phyloP scores from a whole-genome alignment of 2,113 vertebrate species.

The Chionis minor region DNA sequence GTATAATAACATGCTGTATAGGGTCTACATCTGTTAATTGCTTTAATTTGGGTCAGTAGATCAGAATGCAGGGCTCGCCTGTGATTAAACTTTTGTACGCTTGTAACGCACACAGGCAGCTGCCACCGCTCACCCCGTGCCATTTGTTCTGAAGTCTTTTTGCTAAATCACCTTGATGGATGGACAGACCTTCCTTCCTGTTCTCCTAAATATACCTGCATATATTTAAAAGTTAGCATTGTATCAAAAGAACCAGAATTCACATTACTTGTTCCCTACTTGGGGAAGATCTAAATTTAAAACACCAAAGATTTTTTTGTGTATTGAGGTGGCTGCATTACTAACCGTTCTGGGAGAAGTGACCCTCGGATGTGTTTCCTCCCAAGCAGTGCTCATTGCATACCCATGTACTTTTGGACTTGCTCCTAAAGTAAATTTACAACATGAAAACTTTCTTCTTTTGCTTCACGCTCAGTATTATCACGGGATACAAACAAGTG shows the following conservation, averaged over 20 bases:
- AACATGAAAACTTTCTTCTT: not conserved
- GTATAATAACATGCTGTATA: not conserved
- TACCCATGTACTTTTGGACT: not conserved
- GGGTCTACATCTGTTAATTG: not conserved
- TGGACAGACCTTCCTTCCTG: not conserved
- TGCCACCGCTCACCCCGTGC: accelerated
- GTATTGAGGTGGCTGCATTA: not conserved
- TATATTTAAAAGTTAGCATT: not conserved
- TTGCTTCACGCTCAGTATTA: not conserved
- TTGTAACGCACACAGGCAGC: not conserved
- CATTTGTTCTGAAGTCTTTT: not conserved
- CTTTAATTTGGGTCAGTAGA: not conserved
- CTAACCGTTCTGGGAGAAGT: not conserved
- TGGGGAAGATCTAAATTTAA: not conserved
- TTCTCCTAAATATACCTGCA: not conserved
- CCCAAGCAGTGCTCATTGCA: not conserved
- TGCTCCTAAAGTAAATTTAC: not conserved
- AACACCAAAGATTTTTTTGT: not conserved
- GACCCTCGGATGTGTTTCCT: not conserved
- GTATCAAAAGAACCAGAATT: not conserved
- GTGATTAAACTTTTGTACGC: not conserved
- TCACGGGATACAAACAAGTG: not conserved
- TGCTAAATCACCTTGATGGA: not conserved
- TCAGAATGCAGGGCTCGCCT: not conserved
- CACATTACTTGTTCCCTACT: not conserved